Conservation (phyloP, 2,888 invertebrate species). For the Dicyrtomina minuta region DNA sequence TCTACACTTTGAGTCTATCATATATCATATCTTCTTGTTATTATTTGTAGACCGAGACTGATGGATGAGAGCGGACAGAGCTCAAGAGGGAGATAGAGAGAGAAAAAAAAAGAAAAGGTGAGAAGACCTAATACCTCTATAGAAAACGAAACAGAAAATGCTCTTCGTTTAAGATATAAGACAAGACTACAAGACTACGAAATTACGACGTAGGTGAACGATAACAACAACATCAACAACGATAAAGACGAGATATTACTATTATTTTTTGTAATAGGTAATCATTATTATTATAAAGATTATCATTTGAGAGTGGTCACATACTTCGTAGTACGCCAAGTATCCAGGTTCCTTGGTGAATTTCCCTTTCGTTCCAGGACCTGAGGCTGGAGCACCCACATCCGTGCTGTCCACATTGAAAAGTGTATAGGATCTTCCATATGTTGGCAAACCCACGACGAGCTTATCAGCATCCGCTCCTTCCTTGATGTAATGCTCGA, state of each 20-base stretch:
- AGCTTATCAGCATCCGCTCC: slow-evolving; percentile 57
- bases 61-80: background rate
- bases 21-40: background rate
- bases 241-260: no score
- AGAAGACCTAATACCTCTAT: background rate
- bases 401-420: slow-evolving; percentile 81
- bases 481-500: slow-evolving; percentile 56
- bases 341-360: slow-evolving; percentile 91
- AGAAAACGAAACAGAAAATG: no score
- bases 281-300: no score
- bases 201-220: no score
- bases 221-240: no score
- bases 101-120: background rate
- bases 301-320: slow-evolving; percentile 22
- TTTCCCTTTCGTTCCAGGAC: slow-evolving; percentile 86
- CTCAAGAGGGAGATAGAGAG: background rate
- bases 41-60: no score
- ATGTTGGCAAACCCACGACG: slow-evolving; percentile 58
- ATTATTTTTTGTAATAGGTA: no score
- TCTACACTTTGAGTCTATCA: slow-evolving; percentile 3
- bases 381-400: slow-evolving; percentile 83
- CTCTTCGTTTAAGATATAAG: no score
- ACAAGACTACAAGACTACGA: no score
- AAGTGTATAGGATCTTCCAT: slow-evolving; percentile 87
- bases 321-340: slow-evolving; percentile 86